A percentile compares a stretch with the other conserved stretches of the same genome.
Evolutionary conservation across 2,797 vertebrate species (phyloP).

Genomic region (Pseudochromis fuscus): DNA sequence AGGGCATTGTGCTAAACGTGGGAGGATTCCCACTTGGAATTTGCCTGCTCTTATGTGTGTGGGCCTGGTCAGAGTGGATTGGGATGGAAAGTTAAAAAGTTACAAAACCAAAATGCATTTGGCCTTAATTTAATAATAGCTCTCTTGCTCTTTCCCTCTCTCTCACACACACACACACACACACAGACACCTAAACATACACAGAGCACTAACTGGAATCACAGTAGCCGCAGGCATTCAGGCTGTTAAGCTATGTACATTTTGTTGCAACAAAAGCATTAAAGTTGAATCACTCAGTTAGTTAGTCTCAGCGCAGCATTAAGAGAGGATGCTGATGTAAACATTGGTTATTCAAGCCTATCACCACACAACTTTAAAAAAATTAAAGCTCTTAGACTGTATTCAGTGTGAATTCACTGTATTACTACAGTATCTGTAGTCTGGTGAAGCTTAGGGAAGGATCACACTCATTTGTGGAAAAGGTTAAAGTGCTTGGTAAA

Average conservation of each 20-base stretch:
- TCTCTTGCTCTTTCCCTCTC: background rate
- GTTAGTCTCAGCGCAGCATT: background rate
- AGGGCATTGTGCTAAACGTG: conserved; percentile 48
- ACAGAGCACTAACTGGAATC: background rate
- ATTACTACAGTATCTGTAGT: background rate
- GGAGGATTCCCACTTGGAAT: conserved; percentile 45
- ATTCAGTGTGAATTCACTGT: background rate
- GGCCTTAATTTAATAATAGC: conserved; percentile 46
- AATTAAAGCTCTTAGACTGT: background rate
- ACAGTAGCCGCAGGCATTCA: background rate
- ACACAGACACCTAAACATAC: background rate
- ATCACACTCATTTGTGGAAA: background rate
- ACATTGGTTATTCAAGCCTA: background rate
- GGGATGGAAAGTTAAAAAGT: conserved; percentile 53
- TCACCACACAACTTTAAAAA: conserved; percentile 3
- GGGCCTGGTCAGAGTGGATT: conserved; percentile 29
- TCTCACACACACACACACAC: background rate
- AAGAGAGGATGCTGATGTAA: background rate
- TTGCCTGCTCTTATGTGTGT: conserved; percentile 54
- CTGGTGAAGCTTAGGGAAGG: background rate
- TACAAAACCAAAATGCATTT: conserved; percentile 49
- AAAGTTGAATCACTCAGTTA: conserved; percentile 9
- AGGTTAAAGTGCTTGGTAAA: too few relatives aligned
- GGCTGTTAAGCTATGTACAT: background rate
- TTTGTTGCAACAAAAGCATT: background rate